Base-by-base conservation (phyloP, 2,888 invertebrate genomes). In the Hydrotaea diabolus region DNA sequence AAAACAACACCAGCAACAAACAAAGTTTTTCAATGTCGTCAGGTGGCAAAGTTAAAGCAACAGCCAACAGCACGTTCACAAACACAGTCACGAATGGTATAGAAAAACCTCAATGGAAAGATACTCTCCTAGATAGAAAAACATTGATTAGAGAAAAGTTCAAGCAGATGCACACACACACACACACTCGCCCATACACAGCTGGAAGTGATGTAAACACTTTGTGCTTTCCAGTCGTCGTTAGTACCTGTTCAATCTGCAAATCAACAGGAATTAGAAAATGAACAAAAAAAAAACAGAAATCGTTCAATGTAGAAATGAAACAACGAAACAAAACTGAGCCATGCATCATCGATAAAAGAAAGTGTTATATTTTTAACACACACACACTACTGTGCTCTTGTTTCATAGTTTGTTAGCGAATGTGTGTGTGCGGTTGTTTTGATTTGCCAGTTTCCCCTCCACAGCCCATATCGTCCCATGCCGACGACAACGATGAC, bases 61-160 rank as follows among this genome's bases (percentile, higher is more conserved):
- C 19, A 31, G 62, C 31, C 31, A 17, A 71, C 55, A 11, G 36
- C 26, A 57, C 23, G n/a, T n/a, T n/a, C n/a, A 57, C 7, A 46
- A 17, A 43, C 13, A 43, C 17, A 74, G 13, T 1, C 39, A 49
- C 17, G 31, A 39, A 31, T n/a, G n/a, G n/a, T n/a, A n/a, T 13
- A 36, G 17, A 31, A 31, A 2, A 31, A 31, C 31, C 7, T 1
- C 26, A 26, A 21, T 9, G 36, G n/a, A 39, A 9, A 39, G 39
- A 39, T 39, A 39, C 9, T 13, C 39, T 4, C 39, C 9, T 3
- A 74, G 53, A 76, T 73, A 55, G 36, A 57, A 74, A 72, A 39
- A 66, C 43, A 69, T 69, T 69, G 69, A 69, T 69, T 69, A 77
- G 82, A 69, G 76, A 71, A 55, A 78, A 31, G 53, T 72, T 80